phyloP scores from a whole-genome alignment of 2,113 vertebrate genomes.

The Microcebus jonahi region DNA sequence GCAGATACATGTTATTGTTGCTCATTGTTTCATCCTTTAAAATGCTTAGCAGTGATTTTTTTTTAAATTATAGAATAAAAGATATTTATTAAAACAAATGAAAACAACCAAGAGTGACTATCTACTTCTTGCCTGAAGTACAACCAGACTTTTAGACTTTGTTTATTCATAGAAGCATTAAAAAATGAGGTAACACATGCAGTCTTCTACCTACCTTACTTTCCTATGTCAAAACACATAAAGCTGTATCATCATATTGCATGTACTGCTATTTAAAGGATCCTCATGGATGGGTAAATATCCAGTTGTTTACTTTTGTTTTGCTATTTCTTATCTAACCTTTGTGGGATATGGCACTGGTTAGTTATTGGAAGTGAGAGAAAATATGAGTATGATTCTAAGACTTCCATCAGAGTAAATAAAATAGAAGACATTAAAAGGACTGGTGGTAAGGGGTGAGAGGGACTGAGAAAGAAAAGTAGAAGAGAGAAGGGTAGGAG shows the following conservation, averaged over 20 bases:
- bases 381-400: neutral
- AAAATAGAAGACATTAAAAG: neutral
- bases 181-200: neutral
- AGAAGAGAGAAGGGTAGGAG: neutral
- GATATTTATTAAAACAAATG: neutral
- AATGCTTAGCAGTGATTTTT: neutral
- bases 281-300: neutral
- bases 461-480: neutral
- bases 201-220: neutral
- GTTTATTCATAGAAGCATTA: neutral
- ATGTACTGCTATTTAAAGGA: neutral
- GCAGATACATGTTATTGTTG: neutral
- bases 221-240: neutral
- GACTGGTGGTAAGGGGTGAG: no score
- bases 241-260: neutral
- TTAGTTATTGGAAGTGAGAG: neutral
- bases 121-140: neutral
- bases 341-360: neutral
- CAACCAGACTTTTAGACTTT: neutral
- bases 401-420: neutral
- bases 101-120: neutral
- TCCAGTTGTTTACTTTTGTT: neutral
- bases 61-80: neutral
- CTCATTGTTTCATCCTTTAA: slow-evolving; percentile 1
- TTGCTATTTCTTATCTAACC: neutral